phyloP scores from a whole-genome alignment of 2,888 invertebrate species.

The Drosophila sordidapex region DNA sequence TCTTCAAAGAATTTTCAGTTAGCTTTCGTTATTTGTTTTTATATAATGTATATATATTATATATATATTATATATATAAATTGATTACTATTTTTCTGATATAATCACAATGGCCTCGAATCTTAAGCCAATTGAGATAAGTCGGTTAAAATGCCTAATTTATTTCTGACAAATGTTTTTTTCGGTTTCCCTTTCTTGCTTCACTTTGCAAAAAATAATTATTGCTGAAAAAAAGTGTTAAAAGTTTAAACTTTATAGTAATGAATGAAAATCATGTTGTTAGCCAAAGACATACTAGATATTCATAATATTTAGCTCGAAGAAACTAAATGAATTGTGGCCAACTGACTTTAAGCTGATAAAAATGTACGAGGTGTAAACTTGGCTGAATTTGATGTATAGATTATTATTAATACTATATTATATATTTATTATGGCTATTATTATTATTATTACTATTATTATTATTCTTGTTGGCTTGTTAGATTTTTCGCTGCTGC shows the following conservation, averaged over 20 bases:
- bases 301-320: neutral
- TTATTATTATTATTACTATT: too few species aligned
- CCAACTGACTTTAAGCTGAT: neutral
- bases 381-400: neutral
- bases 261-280: neutral
- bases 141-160: neutral
- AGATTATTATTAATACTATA: neutral
- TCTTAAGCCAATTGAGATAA: neutral
- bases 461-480: neutral
- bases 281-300: neutral
- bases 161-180: neutral
- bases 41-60: neutral
- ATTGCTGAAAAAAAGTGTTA: neutral
- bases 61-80: neutral
- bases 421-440: neutral
- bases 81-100: neutral
- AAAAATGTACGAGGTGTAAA: too few species aligned
- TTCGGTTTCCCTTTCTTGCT: neutral
- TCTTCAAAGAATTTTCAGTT: neutral
- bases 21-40: neutral
- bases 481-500: neutral
- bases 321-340: neutral
- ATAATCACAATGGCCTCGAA: neutral
- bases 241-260: accelerated
- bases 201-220: neutral